phyloP scores from a whole-genome alignment of 2,888 invertebrate genomes.

The Pediacus dermestoides region DNA sequence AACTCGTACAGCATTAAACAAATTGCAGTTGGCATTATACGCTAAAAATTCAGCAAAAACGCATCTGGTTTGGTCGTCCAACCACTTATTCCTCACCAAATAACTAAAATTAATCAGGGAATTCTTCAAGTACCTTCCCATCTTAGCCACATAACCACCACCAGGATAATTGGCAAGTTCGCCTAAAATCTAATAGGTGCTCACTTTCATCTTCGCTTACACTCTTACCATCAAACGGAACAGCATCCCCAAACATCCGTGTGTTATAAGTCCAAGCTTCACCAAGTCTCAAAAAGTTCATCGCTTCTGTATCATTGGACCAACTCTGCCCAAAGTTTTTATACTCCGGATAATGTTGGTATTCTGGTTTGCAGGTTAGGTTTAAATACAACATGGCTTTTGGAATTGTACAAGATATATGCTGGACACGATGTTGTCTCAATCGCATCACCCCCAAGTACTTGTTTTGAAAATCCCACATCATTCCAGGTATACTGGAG shows the following conservation, averaged over 20 bases:
- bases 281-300: background rate
- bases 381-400: slow-evolving; percentile 24
- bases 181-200: slow-evolving; percentile 25
- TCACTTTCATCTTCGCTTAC: background rate
- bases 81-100: slow-evolving; percentile 32
- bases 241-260: slow-evolving; percentile 20
- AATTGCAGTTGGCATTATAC: slow-evolving; percentile 37
- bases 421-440: slow-evolving; percentile 28
- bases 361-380: slow-evolving; percentile 25
- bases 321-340: background rate
- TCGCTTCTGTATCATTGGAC: background rate
- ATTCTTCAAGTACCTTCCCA: slow-evolving; percentile 36
- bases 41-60: slow-evolving; percentile 36
- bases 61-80: slow-evolving; percentile 31
- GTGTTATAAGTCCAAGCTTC: background rate
- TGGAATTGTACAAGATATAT: slow-evolving; percentile 20
- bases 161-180: slow-evolving; percentile 33
- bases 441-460: slow-evolving; percentile 34
- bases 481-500: slow-evolving; percentile 30
- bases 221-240: slow-evolving; percentile 20
- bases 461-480: slow-evolving; percentile 34
- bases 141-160: slow-evolving; percentile 35
- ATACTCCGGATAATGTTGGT: background rate
- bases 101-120: slow-evolving; percentile 34
- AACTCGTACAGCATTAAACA: slow-evolving; percentile 34